phyloP scores from a whole-genome alignment of 2,113 vertebrate species.

The Nothobranchius furzeri region DNA sequence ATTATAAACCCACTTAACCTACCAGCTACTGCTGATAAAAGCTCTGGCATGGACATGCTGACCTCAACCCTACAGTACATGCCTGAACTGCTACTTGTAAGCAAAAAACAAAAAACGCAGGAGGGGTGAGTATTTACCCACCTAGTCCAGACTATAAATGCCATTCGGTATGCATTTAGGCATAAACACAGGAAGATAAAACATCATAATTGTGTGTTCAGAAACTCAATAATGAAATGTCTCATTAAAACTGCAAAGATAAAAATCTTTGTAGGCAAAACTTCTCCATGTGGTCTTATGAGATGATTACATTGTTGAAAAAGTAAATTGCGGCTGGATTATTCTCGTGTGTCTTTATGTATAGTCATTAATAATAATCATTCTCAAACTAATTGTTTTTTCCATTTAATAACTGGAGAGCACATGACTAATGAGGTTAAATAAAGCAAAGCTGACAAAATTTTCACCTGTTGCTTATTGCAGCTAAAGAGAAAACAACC shows the following conservation, averaged over 20 bases:
- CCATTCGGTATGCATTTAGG: not conserved
- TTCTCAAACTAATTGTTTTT: not conserved
- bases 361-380: not conserved
- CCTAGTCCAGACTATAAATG: not conserved
- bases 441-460: not conserved
- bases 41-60: not conserved
- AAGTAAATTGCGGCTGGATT: not conserved
- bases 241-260: not conserved
- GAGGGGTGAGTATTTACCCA: not conserved
- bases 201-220: no score
- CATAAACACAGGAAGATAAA: not conserved
- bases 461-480: not conserved
- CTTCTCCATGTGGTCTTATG: not conserved
- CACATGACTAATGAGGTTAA: not conserved
- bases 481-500: not conserved
- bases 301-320: not conserved
- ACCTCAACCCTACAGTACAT: not conserved
- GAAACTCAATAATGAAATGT: no score
- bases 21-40: constrained; percentile 1
- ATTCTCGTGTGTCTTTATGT: not conserved
- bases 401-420: not conserved
- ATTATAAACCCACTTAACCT: not conserved
- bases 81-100: not conserved
- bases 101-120: not conserved
- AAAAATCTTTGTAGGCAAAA: constrained; percentile 6